Evolutionary conservation across 2,888 invertebrate species (phyloP), one percentile per base, ranked within the genome.

Genomic region (Aphodius sticticus): DNA sequence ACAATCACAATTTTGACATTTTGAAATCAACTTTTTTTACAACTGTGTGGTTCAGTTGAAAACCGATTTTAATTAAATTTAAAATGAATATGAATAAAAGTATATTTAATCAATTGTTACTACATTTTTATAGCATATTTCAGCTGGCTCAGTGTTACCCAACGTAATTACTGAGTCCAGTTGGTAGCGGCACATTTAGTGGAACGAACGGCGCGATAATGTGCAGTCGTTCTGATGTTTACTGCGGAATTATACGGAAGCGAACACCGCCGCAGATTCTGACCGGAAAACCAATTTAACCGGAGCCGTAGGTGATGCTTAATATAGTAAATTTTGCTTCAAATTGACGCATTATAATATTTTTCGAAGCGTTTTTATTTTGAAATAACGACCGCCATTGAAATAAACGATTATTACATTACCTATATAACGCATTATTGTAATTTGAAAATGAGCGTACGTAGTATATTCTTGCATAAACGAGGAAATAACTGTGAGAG

Each of bases 251-350:
- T 53, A 53, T 53, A 53, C 53, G 53, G 53, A 53, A 53, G 53
- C 53, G 9, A 53, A 12, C 53, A 5, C 53, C 7, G 53, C 53
- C 9, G 53, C 53, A 7, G 53, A 53, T 53, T 53, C 53, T 53
- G 53, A 53, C 53, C 53, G 53, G 53, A 53, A 53, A 53, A 53
- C 53, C 53, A 53, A 53, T 53, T 53, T 53, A 53, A 53, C 53
- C 53, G 53, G 53, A 53, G 53, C 53, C 53, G 53, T 53, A 53
- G 53, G 53, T 53, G 53, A 53, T 53, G 9, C 12, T 53, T 53
- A 53, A 53, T 53, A 53, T 53, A 53, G 53, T 53, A 53, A 53
- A 53, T 53, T 12, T 53, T 12, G 53, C 12, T 12, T 12, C 12
- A 53, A 53, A 53, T 53, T 53, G 53, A 53, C 53, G 53, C 53